Evolutionary conservation across 2,113 vertebrate genomes (phyloP).

Genomic region (Catharus fuscescens): DNA sequence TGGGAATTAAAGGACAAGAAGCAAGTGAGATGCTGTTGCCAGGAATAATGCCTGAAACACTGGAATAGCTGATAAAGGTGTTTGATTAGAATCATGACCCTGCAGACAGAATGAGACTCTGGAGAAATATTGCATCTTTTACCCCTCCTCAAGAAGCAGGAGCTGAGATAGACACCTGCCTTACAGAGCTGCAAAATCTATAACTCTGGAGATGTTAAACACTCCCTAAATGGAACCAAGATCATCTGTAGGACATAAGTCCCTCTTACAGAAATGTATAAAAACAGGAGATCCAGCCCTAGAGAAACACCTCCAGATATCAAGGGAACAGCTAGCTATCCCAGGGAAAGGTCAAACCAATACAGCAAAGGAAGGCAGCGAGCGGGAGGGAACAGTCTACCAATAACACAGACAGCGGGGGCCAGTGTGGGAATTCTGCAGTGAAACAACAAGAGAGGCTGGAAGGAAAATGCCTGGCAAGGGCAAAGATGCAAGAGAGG

Average conservation of each 20-base stretch:
- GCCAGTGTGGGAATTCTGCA: background rate
- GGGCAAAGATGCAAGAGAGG: background rate
- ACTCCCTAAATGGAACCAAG: slow-evolving; percentile 33
- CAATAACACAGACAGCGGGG: background rate
- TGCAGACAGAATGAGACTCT: slow-evolving; percentile 25
- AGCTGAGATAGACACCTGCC: background rate
- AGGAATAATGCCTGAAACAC: slow-evolving; percentile 45
- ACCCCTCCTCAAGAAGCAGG: slow-evolving; percentile 2
- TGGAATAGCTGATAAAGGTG: slow-evolving; percentile 58
- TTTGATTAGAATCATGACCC: slow-evolving; percentile 62
- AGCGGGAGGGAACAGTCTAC: background rate
- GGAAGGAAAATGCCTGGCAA: slow-evolving; percentile 20
- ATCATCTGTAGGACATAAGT: slow-evolving; percentile 53
- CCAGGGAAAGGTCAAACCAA: slow-evolving; percentile 39
- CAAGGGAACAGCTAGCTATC: slow-evolving; percentile 4
- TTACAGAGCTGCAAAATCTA: slow-evolving; percentile 4
- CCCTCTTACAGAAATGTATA: background rate
- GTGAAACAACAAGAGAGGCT: background rate
- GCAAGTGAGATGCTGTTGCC: slow-evolving; percentile 45
- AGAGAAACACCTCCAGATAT: slow-evolving; percentile 32
- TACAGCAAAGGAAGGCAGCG: background rate
- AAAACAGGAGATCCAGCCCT: slow-evolving; percentile 7
- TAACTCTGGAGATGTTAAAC: slow-evolving; percentile 21
- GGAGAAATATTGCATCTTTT: slow-evolving; percentile 31
- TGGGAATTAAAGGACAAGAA: slow-evolving; percentile 61